Percentiles rank a stretch among this genome's conserved stretches.
phyloP scores from a whole-genome alignment of 2,113 vertebrate species.

The Plestiodon gilberti region DNA sequence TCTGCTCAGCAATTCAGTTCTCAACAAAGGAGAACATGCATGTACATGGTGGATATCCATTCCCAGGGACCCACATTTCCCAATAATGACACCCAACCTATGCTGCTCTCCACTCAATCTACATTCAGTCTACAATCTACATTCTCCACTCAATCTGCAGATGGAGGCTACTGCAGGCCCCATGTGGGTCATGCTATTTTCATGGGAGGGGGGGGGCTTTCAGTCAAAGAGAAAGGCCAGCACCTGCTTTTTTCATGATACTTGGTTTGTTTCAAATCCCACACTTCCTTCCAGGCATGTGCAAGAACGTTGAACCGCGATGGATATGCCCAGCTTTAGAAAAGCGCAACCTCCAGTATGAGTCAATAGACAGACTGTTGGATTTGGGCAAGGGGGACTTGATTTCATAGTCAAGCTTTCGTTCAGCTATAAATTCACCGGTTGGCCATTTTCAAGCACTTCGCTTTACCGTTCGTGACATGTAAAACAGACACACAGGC shows the following conservation, averaged over 20 bases:
- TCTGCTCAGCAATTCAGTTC: background rate
- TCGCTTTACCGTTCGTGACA: too few species aligned
- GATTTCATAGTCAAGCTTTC: background rate
- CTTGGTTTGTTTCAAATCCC: background rate
- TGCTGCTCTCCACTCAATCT: too few species aligned
- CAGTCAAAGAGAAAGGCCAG: background rate
- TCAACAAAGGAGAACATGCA: background rate
- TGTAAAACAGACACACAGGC: background rate
- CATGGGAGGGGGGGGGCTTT: background rate
- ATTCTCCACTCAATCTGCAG: background rate
- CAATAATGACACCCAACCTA: background rate
- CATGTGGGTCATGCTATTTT: background rate
- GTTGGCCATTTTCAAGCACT: background rate
- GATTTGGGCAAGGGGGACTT: background rate
- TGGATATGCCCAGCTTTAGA: background rate
- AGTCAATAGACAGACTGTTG: background rate
- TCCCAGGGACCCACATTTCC: background rate
- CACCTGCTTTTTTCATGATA: background rate
- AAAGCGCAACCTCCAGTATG: background rate
- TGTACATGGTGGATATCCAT: background rate
- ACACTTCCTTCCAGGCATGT: background rate
- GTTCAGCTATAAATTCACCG: background rate
- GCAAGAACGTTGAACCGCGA: background rate
- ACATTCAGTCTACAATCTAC: too few species aligned
- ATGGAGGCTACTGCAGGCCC: background rate